Percentiles rank a stretch among this genome's conserved stretches.
Evolutionary conservation across 1,140 invertebrate species (phyloP).

Genomic region (Danaus plexippus): DNA sequence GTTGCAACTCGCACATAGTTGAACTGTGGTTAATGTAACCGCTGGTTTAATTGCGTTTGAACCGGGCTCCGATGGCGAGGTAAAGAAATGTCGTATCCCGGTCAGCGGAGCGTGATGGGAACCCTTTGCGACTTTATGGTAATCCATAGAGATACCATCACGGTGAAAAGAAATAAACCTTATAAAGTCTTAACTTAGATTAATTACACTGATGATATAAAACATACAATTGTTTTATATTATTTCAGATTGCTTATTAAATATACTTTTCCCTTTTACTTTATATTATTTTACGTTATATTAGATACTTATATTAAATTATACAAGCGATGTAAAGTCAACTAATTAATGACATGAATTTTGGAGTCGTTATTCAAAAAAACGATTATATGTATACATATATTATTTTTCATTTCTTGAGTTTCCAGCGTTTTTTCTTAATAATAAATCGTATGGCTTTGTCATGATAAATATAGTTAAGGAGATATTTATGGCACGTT

Average conservation of each 20-base stretch:
- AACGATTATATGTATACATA: neutral
- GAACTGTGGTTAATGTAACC: neutral
- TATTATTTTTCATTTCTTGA: too few species aligned
- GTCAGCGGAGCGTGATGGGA: conserved; percentile 46
- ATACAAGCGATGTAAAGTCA: neutral
- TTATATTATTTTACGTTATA: too few species aligned
- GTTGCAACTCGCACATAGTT: too few species aligned
- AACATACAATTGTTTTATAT: conserved; percentile 7
- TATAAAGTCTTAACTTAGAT: too few species aligned
- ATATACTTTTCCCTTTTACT: neutral
- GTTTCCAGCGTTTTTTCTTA: conserved; percentile 18
- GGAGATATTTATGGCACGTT: conserved; percentile 58
- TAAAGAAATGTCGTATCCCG: conserved; percentile 52
- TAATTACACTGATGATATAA: too few species aligned
- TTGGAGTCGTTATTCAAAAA: conserved; percentile 8
- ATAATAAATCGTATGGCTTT: conserved; percentile 49
- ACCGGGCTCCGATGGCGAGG: conserved; percentile 2
- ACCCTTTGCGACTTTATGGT: conserved; percentile 46
- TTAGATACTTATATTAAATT: conserved; percentile 2
- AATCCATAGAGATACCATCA: conserved; percentile 38
- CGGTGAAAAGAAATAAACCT: conserved; percentile 6
- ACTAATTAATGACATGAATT: neutral
- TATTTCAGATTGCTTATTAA: conserved; percentile 7
- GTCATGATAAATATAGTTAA: conserved; percentile 57
- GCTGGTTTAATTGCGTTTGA: conserved; percentile 10